Conservation (phyloP, 1,140 invertebrate species). For the Theocolax elegans region DNA sequence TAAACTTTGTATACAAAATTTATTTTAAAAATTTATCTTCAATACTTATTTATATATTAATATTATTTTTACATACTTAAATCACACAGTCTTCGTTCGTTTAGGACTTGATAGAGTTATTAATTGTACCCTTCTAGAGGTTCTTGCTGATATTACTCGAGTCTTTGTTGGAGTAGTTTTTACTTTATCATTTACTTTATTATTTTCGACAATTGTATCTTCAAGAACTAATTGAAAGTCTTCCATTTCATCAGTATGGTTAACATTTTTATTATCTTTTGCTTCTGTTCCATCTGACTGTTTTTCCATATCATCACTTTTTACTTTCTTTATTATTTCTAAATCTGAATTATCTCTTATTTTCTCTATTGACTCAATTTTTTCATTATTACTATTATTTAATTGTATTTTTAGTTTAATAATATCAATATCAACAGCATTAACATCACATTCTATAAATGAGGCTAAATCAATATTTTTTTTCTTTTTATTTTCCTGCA, state of each 20-base stretch:
- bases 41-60: no score
- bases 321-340: conserved; percentile 9
- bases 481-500: conserved; percentile 48
- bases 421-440: conserved; percentile 64
- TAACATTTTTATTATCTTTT: background rate
- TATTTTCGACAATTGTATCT: conserved; percentile 60
- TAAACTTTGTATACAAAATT: no score
- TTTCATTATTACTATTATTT: conserved; percentile 17
- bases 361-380: conserved; percentile 40
- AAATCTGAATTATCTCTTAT: conserved; percentile 33
- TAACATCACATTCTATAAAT: conserved; percentile 52
- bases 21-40: no score
- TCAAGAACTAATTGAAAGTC: conserved; percentile 77
- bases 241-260: conserved; percentile 60
- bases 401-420: conserved; percentile 41
- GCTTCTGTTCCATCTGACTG: no score
- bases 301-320: no score
- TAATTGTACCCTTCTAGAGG: conserved; percentile 75
- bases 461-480: conserved; percentile 21
- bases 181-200: conserved; percentile 45
- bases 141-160: conserved; percentile 64
- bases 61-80: conserved; percentile 5
- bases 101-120: conserved; percentile 82
- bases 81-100: conserved; percentile 64
- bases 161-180: conserved; percentile 55